Evolutionary conservation across 2,888 invertebrate species (phyloP).

Genomic region (Plebejus melissa): DNA sequence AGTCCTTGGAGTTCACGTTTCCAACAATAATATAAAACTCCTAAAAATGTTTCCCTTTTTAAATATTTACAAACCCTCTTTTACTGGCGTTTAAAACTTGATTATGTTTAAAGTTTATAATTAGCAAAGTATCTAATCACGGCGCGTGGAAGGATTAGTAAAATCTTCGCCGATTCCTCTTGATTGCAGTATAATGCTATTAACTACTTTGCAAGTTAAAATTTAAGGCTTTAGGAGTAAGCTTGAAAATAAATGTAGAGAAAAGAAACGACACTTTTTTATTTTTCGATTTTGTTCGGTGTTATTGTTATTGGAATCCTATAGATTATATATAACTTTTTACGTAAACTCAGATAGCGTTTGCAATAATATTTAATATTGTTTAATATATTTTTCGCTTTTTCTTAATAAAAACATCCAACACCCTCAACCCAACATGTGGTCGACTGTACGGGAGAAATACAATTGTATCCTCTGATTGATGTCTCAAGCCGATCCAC

Average conservation of each 20-base stretch:
- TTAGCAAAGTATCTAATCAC: slow-evolving; percentile 6
- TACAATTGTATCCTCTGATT: slow-evolving; percentile 44
- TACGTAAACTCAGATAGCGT: too few species aligned
- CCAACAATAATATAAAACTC: slow-evolving; percentile 35
- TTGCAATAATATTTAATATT: too few species aligned
- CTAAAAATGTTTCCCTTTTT: slow-evolving; percentile 32
- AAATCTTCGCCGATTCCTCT: neutral
- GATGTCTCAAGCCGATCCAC: slow-evolving; percentile 49
- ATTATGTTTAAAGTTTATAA: slow-evolving; percentile 15
- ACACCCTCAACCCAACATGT: neutral
- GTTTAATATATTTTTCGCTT: too few species aligned
- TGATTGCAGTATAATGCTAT: slow-evolving; percentile 8
- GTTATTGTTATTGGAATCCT: neutral
- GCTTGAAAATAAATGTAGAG: slow-evolving; percentile 7
- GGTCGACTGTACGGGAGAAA: neutral
- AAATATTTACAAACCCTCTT: slow-evolving; percentile 25
- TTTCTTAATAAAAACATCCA: neutral
- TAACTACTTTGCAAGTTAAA: slow-evolving; percentile 15
- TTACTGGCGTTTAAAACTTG: slow-evolving; percentile 4
- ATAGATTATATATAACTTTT: too few species aligned
- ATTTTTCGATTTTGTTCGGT: neutral
- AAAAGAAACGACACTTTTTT: neutral
- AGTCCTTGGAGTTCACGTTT: slow-evolving; percentile 36
- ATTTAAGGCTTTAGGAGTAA: slow-evolving; percentile 12
- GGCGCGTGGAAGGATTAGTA: slow-evolving; percentile 9